Evolutionary conservation across 1,140 invertebrate genomes (phyloP).

Genomic region (Drosophila aff.): DNA sequence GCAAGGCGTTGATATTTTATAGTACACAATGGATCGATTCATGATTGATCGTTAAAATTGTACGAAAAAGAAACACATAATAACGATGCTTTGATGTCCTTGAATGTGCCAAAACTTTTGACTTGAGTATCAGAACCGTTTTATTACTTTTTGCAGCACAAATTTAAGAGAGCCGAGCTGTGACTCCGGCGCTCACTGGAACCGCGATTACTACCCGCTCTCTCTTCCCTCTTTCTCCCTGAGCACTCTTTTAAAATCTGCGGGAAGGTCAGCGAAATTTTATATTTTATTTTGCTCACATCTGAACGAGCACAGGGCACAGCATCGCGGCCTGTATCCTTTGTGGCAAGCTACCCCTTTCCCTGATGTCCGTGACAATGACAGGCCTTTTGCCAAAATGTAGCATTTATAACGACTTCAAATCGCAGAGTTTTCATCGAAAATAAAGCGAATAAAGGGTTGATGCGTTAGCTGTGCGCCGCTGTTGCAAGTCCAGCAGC

Average conservation of each 20-base stretch:
- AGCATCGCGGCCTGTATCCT: constrained; percentile 64
- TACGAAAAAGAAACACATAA: constrained; percentile 2
- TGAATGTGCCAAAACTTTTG: constrained; percentile 50
- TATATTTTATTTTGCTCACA: constrained; percentile 42
- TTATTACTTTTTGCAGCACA: constrained; percentile 36
- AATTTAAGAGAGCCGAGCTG: constrained; percentile 56
- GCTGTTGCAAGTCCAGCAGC: constrained; percentile 39
- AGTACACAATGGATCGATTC: constrained; percentile 19
- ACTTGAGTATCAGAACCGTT: constrained; percentile 4
- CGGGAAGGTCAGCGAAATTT: constrained; percentile 69
- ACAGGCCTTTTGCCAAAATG: constrained; percentile 74
- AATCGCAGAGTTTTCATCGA: constrained; percentile 70
- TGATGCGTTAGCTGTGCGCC: constrained; percentile 30
- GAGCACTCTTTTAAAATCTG: constrained; percentile 38
- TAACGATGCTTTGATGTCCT: constrained; percentile 25
- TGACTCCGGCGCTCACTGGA: background rate
- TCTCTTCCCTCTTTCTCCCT: background rate
- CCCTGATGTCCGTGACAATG: constrained; percentile 56
- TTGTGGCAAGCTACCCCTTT: constrained; percentile 71
- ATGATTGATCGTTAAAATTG: constrained; percentile 44
- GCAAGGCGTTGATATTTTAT: constrained; percentile 5
- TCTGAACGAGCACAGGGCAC: constrained; percentile 48
- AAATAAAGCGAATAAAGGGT: constrained; percentile 75
- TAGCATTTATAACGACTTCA: constrained; percentile 75
- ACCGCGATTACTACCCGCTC: background rate